Evolutionary conservation across 2,797 vertebrate genomes (phyloP).

Genomic region (Rhincodon typus): DNA sequence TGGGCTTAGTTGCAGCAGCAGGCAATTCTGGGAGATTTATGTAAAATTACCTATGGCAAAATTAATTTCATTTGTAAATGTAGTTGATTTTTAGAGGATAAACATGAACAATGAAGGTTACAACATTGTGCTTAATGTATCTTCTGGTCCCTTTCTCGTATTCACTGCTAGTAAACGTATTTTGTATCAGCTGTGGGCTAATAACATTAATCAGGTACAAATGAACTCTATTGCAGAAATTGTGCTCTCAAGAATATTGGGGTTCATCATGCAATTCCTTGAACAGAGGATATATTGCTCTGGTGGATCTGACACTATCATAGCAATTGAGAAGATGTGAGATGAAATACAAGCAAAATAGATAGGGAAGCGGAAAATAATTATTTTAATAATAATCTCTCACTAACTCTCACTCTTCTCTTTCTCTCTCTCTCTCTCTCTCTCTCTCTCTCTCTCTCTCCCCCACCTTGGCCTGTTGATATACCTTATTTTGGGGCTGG

Average conservation of each 20-base stretch:
- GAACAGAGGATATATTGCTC: background rate
- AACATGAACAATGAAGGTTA: background rate
- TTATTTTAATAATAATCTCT: no score
- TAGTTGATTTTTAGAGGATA: background rate
- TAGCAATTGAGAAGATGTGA: background rate
- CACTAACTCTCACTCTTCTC: no score
- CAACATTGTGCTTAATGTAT: background rate
- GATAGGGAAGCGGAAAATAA: background rate
- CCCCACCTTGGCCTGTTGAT: no score
- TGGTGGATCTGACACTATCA: background rate
- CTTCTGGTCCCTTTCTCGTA: background rate
- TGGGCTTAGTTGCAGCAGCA: background rate
- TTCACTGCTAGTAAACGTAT: background rate
- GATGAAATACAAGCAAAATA: background rate
- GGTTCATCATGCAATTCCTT: background rate
- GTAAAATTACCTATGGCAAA: no score
- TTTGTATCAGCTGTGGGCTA: background rate
- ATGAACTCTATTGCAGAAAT: background rate
- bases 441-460: no score
- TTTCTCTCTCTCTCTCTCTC: no score
- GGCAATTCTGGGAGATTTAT: background rate
- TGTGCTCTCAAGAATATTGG: background rate
- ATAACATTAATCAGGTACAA: background rate
- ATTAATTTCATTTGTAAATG: background rate
- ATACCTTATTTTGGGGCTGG: no score